Conservation (phyloP, 1,140 invertebrate species). For the fruit fly (Drosophila melanogaster) region DNA sequence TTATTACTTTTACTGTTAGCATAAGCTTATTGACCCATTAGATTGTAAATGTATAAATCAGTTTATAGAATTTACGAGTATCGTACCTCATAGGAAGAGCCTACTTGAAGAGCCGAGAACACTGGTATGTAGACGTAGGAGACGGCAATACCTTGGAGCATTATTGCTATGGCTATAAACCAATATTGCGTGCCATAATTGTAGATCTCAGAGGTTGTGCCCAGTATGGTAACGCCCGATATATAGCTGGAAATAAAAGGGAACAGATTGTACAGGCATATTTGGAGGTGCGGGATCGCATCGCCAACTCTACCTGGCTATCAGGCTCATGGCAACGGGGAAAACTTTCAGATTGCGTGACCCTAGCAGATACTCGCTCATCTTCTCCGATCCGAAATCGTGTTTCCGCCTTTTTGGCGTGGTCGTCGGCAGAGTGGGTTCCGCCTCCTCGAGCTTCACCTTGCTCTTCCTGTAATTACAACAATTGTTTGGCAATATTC, state of each 20-base stretch:
- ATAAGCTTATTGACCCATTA: slow-evolving; percentile 1
- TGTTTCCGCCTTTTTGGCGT: slow-evolving; percentile 41
- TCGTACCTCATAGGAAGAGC: slow-evolving; percentile 93
- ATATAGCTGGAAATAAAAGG: slow-evolving; percentile 88
- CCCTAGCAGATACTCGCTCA: slow-evolving; percentile 90
- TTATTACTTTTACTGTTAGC: not conserved
- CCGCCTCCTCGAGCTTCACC: slow-evolving; percentile 46
- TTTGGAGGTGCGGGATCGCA: not conserved
- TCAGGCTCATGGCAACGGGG: slow-evolving; percentile 92
- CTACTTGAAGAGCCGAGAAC: slow-evolving; percentile 91
- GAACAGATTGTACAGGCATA: slow-evolving; percentile 45
- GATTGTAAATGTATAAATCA: slow-evolving; percentile 28
- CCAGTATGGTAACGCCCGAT: slow-evolving; percentile 94
- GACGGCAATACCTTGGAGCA: slow-evolving; percentile 89
- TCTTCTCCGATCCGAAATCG: slow-evolving; percentile 83
- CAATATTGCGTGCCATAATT: slow-evolving; percentile 93
- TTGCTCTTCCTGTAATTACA: slow-evolving; percentile 56
- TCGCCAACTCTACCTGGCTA: slow-evolving; percentile 88
- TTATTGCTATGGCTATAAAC: slow-evolving; percentile 89
- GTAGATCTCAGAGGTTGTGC: slow-evolving; percentile 94
- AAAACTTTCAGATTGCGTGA: slow-evolving; percentile 90
- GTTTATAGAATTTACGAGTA: slow-evolving; percentile 25
- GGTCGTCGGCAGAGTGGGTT: slow-evolving; percentile 44
- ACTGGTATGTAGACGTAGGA: slow-evolving; percentile 92
- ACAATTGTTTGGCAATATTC: slow-evolving; percentile 11